These are phyloP conservation scores for Trichopria drosophilae DNA, from an alignment of 2,888 invertebrate species.

Conservation along the genomic window DNA sequence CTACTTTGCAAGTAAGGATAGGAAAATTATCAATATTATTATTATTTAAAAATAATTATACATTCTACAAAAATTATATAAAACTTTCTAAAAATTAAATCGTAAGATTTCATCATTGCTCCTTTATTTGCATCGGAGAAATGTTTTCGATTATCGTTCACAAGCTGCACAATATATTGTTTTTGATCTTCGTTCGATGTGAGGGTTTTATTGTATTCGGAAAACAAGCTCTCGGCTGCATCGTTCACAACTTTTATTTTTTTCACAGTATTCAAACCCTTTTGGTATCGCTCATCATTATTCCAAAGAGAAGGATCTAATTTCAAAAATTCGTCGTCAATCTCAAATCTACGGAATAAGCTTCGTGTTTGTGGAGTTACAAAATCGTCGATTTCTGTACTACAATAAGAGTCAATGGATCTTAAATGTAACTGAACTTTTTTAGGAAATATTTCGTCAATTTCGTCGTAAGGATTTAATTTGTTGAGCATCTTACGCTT, in stretches of 20 bases:
- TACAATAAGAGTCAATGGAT: conserved; percentile 10
- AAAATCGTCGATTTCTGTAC: conserved; percentile 1
- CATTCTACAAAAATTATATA: no score
- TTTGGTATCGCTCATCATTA: not conserved
- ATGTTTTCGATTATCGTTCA: no score
- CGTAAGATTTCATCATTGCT: no score
- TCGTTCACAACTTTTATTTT: conserved; percentile 7
- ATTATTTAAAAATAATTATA: no score
- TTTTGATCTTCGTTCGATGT: conserved; percentile 15
- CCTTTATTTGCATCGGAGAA: no score
- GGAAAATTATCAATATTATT: no score
- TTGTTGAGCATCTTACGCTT: conserved; percentile 22
- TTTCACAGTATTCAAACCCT: not conserved
- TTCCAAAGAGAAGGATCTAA: conserved; percentile 11
- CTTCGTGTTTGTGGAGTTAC: conserved; percentile 5
- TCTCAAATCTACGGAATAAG: conserved; percentile 6
- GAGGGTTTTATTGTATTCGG: conserved; percentile 7
- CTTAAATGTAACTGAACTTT: conserved; percentile 7
- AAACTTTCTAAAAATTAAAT: no score
- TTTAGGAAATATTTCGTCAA: conserved; percentile 1
- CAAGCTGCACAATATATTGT: no score
- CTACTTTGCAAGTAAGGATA: no score
- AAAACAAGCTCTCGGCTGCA: conserved; percentile 9
- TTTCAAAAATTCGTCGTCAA: conserved; percentile 7
- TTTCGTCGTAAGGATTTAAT: conserved; percentile 3